Evolutionary conservation across 2,888 invertebrate genomes (phyloP), one percentile per base, ranked within the genome.

Genomic region (Cryptocephalus moraei): DNA sequence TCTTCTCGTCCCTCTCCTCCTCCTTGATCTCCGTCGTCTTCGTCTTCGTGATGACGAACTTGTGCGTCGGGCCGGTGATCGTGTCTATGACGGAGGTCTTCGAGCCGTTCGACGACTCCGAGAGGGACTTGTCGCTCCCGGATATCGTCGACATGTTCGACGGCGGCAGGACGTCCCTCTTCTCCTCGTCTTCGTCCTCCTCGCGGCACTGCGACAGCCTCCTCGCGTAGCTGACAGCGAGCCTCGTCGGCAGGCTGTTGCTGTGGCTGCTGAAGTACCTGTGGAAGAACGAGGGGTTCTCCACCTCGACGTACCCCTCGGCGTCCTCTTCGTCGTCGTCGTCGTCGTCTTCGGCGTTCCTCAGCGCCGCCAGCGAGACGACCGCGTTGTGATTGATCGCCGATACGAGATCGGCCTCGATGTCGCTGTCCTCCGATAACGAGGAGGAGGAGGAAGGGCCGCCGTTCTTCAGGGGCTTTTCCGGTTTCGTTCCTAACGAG

Each of bases 201-300:
- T 89, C 89, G 50, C 84, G 78, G 65, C 89, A 89, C 68, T 89
- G 87, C 3, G 88, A 89, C 53, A 89, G 68, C 10, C 89, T 77
- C 32, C 86, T 74, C 6, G 81, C 74, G 12, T 36, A 11, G 58
- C 79, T 80, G 47, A 73, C 72, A 48, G 73, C 73, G 57, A 77
- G 77, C 48, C 79, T 73, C 50, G 81, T 82, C 32, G 84, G 83
- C 51, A 84, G 70, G 58, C 80, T 78, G 65, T 82, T 84, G 54
- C 82, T 82, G 63, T 84, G 84, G 56, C 82, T 82, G 68, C 83
- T 76, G 67, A 84, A 84, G 63, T 84, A 84, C 62, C 84, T 81
- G 59, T 83, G 82, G 62, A 84, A 81, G 63, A 81, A 82, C 55
- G 74, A 77, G 53, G 80, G 79, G 33, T 77, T 73, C 65, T 75